Conservation (phyloP, 2,113 vertebrate species). For the Clarias macrocephalus region DNA sequence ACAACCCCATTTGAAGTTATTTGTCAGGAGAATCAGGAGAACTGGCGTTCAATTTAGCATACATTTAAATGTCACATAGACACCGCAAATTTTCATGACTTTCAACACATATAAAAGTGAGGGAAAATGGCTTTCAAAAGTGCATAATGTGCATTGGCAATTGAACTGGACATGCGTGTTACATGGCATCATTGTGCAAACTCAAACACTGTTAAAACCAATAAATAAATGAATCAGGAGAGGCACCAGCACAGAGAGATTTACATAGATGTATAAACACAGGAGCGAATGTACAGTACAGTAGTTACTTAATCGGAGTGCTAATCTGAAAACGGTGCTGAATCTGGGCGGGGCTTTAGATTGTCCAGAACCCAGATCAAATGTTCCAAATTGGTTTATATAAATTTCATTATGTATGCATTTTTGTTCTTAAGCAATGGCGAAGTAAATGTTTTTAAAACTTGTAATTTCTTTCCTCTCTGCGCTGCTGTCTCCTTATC, state of each 20-base stretch:
- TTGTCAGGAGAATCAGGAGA: conserved; percentile 68
- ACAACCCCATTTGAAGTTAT: conserved; percentile 41
- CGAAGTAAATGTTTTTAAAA: background rate
- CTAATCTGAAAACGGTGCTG: no score
- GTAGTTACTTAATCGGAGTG: background rate
- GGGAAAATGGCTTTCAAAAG: conserved; percentile 94
- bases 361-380: background rate
- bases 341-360: background rate
- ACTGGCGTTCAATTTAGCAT: conserved; percentile 35
- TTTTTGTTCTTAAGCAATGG: background rate
- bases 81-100: conserved; percentile 61
- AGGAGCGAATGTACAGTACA: background rate
- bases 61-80: conserved; percentile 60
- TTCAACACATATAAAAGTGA: conserved; percentile 69
- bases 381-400: background rate
- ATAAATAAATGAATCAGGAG: conserved; percentile 74
- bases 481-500: conserved; percentile 67
- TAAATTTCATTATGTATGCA: background rate
- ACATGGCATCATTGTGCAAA: conserved; percentile 77
- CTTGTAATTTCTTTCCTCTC: conserved; percentile 61
- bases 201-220: conserved; percentile 73
- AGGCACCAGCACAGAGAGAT: conserved; percentile 72
- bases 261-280: conserved; percentile 14
- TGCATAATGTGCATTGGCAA: conserved; percentile 80
- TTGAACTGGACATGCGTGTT: conserved; percentile 83